phyloP scores from a whole-genome alignment of 1,140 invertebrate species.

The Notospermus geniculatus region DNA sequence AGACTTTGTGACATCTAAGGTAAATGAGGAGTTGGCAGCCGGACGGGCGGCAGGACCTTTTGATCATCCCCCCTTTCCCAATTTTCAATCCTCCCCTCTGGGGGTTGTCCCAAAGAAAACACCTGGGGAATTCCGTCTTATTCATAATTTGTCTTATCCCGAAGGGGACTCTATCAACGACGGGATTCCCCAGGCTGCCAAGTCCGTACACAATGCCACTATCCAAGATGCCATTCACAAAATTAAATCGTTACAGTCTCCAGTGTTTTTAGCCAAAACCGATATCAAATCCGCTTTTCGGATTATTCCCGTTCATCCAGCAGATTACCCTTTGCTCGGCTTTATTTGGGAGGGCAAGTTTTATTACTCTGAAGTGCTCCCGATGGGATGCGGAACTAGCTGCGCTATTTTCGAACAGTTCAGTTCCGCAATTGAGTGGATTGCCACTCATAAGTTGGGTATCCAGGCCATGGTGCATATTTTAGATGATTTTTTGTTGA shows the following conservation, averaged over 20 bases:
- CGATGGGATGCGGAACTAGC: neutral
- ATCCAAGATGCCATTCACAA: neutral
- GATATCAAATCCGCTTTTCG: no score
- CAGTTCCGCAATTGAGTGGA: slow-evolving; percentile 10
- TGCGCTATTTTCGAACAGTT: slow-evolving; percentile 16
- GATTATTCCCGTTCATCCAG: neutral
- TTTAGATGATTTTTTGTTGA: no score
- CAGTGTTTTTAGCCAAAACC: slow-evolving; percentile 15
- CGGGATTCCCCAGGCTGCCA: slow-evolving; percentile 1
- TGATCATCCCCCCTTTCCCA: slow-evolving; percentile 4
- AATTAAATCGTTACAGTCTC: neutral
- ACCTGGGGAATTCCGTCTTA: slow-evolving; percentile 17
- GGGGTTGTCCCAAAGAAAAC: slow-evolving; percentile 18
- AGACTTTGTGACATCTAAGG: no score
- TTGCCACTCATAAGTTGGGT: no score
- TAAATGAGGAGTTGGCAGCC: neutral
- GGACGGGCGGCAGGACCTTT: slow-evolving; percentile 7
- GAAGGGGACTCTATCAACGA: slow-evolving; percentile 13
- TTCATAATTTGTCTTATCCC: slow-evolving; percentile 21
- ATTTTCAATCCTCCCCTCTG: slow-evolving; percentile 12
- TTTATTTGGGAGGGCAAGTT: neutral
- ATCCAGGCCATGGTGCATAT: no score
- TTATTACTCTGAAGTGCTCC: neutral
- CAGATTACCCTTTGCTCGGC: no score
- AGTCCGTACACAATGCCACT: slow-evolving; percentile 2